Percentiles rank a stretch among this genome's conserved stretches.
Conservation (phyloP, 2,888 invertebrate genomes). For the Tetranychus piercei region DNA sequence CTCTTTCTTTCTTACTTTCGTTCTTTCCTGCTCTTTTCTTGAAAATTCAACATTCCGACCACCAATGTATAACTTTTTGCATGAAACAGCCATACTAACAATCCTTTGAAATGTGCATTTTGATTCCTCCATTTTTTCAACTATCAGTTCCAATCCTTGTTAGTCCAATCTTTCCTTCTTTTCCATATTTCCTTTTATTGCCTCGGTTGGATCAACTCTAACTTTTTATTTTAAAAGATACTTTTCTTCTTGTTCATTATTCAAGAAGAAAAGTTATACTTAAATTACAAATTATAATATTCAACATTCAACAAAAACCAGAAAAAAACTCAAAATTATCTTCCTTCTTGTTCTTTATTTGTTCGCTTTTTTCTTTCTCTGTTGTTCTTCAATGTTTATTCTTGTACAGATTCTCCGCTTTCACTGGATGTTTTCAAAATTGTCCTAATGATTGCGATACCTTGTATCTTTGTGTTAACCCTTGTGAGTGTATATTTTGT, state of each 20-base stretch:
- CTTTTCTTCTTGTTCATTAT: background rate
- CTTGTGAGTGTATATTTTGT: constrained; percentile 45
- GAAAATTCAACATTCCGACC: background rate
- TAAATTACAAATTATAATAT: too few relatives aligned
- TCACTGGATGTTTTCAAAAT: constrained; percentile 34
- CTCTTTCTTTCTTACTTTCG: background rate
- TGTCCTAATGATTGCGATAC: constrained; percentile 48
- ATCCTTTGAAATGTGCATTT: too few relatives aligned
- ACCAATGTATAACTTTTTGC: background rate
- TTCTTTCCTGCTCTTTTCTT: background rate
- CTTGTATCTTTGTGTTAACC: constrained; percentile 46
- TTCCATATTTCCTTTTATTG: background rate
- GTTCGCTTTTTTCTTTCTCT: background rate
- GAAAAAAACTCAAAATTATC: too few relatives aligned
- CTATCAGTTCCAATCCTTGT: background rate
- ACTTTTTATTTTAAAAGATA: background rate
- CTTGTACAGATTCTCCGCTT: background rate
- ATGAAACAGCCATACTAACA: too few relatives aligned
- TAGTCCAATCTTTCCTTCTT: background rate
- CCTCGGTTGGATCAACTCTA: background rate
- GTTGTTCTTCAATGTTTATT: background rate
- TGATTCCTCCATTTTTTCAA: background rate
- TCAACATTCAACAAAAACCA: too few relatives aligned
- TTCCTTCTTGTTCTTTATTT: background rate
- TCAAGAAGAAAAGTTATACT: too few relatives aligned